Percentiles rank a stretch among this genome's conserved stretches.
Conservation (phyloP, 2,888 invertebrate genomes). For the Caenorhabditis macrosperma region DNA sequence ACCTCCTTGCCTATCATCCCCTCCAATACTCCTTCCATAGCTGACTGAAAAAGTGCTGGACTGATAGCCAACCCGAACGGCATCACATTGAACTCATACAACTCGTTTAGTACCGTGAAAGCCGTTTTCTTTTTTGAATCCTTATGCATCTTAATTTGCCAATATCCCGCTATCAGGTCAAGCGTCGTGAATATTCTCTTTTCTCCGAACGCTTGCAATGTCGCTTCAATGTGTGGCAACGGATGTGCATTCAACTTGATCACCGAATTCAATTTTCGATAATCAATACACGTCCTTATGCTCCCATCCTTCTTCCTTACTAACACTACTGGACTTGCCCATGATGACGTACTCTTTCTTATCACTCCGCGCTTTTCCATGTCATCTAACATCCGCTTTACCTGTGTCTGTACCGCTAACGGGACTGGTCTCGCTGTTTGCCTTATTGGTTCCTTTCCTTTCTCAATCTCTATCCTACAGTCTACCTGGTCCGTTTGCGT, state of each 20-base stretch:
- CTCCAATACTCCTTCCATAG: slow-evolving; percentile 61
- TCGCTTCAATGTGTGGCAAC: slow-evolving; percentile 61
- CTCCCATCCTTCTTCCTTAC: slow-evolving; percentile 64
- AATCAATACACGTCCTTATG: slow-evolving; percentile 69
- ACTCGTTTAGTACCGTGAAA: slow-evolving; percentile 61
- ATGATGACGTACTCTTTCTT: slow-evolving; percentile 23
- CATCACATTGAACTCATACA: slow-evolving; percentile 70
- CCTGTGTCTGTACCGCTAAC: slow-evolving; percentile 27
- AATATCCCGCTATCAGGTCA: slow-evolving; percentile 68
- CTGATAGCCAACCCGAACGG: slow-evolving; percentile 72
- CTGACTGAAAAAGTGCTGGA: slow-evolving; percentile 72
- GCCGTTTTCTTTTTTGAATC: slow-evolving; percentile 65
- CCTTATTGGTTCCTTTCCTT: slow-evolving; percentile 20
- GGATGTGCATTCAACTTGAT: slow-evolving; percentile 62
- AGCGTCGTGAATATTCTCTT: slow-evolving; percentile 58
- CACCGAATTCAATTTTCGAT: slow-evolving; percentile 61
- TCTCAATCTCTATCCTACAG: slow-evolving; percentile 9
- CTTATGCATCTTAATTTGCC: slow-evolving; percentile 65
- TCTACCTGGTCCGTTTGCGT: slow-evolving; percentile 4
- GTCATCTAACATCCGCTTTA: slow-evolving; percentile 19
- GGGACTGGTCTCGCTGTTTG: slow-evolving; percentile 51
- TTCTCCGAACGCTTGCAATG: slow-evolving; percentile 51
- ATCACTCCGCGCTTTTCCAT: slow-evolving; percentile 43
- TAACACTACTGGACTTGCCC: slow-evolving; percentile 43
- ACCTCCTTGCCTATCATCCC: slow-evolving; percentile 31